Evolutionary conservation across 1,140 invertebrate species (phyloP).

Genomic region (Diploscapter pachys): DNA sequence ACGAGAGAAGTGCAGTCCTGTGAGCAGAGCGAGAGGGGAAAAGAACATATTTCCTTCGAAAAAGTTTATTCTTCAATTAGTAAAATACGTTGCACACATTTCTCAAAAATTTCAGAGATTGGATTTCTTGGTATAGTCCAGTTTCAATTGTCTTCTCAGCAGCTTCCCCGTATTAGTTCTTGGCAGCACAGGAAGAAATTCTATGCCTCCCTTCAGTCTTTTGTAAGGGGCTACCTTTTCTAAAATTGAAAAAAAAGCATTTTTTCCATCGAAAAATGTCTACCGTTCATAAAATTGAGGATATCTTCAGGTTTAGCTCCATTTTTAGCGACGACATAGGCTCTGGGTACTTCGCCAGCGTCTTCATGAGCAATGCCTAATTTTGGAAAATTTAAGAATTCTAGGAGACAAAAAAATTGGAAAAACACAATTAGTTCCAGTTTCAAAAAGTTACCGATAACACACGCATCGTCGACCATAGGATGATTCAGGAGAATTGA

Average conservation of each 20-base stretch:
- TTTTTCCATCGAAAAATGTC: not conserved
- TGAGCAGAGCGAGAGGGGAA: too few relatives aligned
- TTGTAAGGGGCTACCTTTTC: slow-evolving; percentile 27
- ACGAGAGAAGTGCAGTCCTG: too few relatives aligned
- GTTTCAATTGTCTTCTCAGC: slow-evolving; percentile 17
- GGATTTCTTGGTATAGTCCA: too few relatives aligned
- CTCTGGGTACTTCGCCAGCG: slow-evolving; percentile 20
- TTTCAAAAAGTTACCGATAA: not conserved
- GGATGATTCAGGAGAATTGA: slow-evolving; percentile 22
- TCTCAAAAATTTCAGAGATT: too few relatives aligned
- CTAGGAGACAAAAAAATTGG: too few relatives aligned
- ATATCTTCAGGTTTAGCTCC: slow-evolving; percentile 10
- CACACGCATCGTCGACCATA: slow-evolving; percentile 20
- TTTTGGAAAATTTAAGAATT: too few relatives aligned
- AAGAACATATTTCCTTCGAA: too few relatives aligned
- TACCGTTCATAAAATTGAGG: slow-evolving; percentile 21
- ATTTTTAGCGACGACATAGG: slow-evolving; percentile 18
- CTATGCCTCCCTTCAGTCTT: slow-evolving; percentile 13
- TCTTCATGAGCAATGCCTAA: slow-evolving; percentile 21
- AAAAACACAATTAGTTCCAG: too few relatives aligned
- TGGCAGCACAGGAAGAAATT: slow-evolving; percentile 18
- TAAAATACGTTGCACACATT: too few relatives aligned
- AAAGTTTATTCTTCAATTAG: too few relatives aligned
- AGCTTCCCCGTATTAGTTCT: slow-evolving; percentile 24
- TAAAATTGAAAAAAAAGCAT: slow-evolving; percentile 7